These are phyloP conservation scores for Monodelphis domestica DNA, from an alignment of 2,797 vertebrate genomes.

Conservation along the genomic window DNA sequence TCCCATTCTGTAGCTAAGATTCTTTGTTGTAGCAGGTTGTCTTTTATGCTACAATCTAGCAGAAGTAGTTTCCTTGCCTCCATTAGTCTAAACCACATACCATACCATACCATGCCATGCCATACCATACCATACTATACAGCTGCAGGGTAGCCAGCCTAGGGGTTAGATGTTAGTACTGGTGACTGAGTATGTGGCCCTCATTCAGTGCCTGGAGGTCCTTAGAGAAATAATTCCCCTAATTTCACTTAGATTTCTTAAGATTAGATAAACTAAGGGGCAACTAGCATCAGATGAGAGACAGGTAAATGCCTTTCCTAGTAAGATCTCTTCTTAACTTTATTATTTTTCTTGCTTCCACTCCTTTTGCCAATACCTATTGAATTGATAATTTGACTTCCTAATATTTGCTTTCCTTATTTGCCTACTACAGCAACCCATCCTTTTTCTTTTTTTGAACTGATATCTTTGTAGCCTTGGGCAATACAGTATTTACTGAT, in stretches of 20 bases:
- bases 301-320: background rate
- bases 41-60: background rate
- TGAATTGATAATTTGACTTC: background rate
- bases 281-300: background rate
- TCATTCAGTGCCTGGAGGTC: background rate
- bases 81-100: background rate
- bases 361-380: background rate
- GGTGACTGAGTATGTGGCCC: background rate
- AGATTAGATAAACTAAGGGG: slow-evolving; percentile 16
- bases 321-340: background rate
- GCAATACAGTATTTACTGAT: slow-evolving; percentile 58
- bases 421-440: background rate
- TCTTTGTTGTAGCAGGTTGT: background rate
- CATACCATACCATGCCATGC: too few species aligned
- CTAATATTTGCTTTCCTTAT: background rate
- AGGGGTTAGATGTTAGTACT: background rate
- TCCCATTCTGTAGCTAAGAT: background rate
- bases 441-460: slow-evolving; percentile 51
- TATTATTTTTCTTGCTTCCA: background rate
- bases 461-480: slow-evolving; percentile 21
- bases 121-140: background rate
- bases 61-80: background rate
- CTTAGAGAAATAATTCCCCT: background rate
- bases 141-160: background rate
- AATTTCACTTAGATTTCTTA: background rate